Evolutionary conservation across 2,888 invertebrate genomes (phyloP).

Genomic region (Nipponacmea schrenckii): DNA sequence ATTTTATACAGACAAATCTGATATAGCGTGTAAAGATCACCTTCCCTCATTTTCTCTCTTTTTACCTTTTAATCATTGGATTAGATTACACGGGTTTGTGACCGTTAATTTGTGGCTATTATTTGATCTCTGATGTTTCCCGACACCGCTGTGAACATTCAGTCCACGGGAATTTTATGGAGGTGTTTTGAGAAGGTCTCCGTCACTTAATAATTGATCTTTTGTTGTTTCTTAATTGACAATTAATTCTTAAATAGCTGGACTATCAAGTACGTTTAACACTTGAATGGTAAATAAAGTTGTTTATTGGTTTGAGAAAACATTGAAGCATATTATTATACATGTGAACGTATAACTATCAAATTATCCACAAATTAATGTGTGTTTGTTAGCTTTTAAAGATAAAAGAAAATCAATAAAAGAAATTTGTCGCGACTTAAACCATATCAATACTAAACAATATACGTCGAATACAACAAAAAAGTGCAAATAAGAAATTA

Average conservation of each 20-base stretch:
- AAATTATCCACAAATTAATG: too few species aligned
- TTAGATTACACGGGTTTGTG: neutral
- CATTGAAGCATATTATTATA: neutral
- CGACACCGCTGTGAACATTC: neutral
- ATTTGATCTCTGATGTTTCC: neutral
- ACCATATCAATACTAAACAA: too few species aligned
- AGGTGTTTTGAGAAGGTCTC: conserved; percentile 1
- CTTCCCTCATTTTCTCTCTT: neutral
- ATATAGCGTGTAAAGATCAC: neutral
- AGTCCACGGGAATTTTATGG: neutral
- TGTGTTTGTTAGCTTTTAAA: too few species aligned
- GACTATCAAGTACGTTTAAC: conserved; percentile 4
- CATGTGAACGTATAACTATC: neutral
- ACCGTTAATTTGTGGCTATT: neutral
- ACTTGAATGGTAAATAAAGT: neutral
- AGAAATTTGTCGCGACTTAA: too few species aligned
- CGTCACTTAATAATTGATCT: neutral
- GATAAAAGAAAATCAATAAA: too few species aligned
- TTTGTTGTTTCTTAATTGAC: conserved; percentile 6
- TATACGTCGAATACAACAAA: too few species aligned
- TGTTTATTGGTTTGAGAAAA: conserved; percentile 2
- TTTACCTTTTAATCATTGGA: conserved; percentile 6
- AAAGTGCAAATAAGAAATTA: too few species aligned
- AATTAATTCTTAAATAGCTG: conserved; percentile 3
- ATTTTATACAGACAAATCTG: too few species aligned